These are phyloP conservation scores for Amiota mariae DNA, from an alignment of 2,888 invertebrate species.

Conservation along the genomic window DNA sequence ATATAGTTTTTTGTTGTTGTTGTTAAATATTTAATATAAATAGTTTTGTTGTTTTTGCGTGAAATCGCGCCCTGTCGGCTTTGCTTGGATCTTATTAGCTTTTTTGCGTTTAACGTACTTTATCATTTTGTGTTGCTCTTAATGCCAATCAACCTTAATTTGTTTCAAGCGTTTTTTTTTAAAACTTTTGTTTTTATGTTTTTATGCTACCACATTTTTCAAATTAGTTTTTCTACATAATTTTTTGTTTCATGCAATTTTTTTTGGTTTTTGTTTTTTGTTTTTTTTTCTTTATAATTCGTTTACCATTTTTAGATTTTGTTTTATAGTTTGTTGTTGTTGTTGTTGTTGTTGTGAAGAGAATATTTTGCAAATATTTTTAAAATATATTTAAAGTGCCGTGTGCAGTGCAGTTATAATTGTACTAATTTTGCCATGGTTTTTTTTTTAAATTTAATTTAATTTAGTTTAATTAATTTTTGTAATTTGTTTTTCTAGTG, in stretches of 20 bases:
- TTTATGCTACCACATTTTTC: constrained; percentile 27
- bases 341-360: constrained; percentile 40
- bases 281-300: constrained; percentile 58
- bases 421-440: constrained; percentile 58
- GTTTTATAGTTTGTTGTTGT: constrained; percentile 28
- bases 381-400: constrained; percentile 67
- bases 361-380: constrained; percentile 64
- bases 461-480: constrained; percentile 24
- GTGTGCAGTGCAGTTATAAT: constrained; percentile 66
- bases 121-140: constrained; percentile 47
- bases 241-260: constrained; percentile 50
- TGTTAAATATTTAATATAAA: not conserved
- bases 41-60: constrained; percentile 20
- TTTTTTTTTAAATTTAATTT: constrained; percentile 35
- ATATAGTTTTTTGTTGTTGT: constrained; percentile 37
- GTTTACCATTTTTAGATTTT: constrained; percentile 61
- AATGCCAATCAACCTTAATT: constrained; percentile 72
- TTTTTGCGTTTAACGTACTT: constrained; percentile 42
- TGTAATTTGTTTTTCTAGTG: constrained; percentile 37
- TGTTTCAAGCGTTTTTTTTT: constrained; percentile 61
- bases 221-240: constrained; percentile 38
- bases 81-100: constrained; percentile 15
- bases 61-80: constrained; percentile 71
- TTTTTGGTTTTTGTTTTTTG: constrained; percentile 47
- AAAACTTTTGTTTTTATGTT: constrained; percentile 50